Evolutionary conservation across 2,888 invertebrate species (phyloP).

Genomic region (Mechanitis messenoides): DNA sequence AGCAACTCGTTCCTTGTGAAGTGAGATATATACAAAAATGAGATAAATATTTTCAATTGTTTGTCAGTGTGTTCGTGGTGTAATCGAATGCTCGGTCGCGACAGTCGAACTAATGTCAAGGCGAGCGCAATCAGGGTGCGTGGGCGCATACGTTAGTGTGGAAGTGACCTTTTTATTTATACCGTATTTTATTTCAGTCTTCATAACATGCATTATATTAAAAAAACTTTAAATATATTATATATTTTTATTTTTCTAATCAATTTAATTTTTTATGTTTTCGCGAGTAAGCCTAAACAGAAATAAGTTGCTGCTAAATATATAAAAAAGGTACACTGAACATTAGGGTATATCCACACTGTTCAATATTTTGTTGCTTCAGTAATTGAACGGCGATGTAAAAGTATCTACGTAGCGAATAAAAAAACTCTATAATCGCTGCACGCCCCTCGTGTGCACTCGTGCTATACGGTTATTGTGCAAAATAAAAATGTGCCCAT

Average conservation of each 20-base stretch:
- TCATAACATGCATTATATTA: neutral
- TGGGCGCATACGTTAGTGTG: constrained; percentile 51
- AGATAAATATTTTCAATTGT: neutral
- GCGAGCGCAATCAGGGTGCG: constrained; percentile 71
- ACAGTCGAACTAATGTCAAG: constrained; percentile 74
- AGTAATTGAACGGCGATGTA: constrained; percentile 76
- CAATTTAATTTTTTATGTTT: no score
- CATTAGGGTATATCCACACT: constrained; percentile 40
- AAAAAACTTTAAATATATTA: neutral
- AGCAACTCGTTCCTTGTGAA: no score
- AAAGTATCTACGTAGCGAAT: constrained; percentile 73
- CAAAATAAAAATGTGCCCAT: constrained; percentile 63
- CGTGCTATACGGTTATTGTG: constrained; percentile 59
- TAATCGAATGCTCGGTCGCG: constrained; percentile 48
- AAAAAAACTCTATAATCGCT: constrained; percentile 69
- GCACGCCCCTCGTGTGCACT: constrained; percentile 60
- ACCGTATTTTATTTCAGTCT: constrained; percentile 14
- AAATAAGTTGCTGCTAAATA: neutral
- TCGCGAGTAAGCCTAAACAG: no score
- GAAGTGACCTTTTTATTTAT: constrained; percentile 38
- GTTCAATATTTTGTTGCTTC: constrained; percentile 51
- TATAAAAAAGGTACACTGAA: neutral
- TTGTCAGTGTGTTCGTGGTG: constrained; percentile 33
- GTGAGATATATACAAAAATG: neutral
- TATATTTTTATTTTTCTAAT: neutral